Evolutionary conservation across 2,113 vertebrate species (phyloP).

Genomic region (Elaphurus davidianus): DNA sequence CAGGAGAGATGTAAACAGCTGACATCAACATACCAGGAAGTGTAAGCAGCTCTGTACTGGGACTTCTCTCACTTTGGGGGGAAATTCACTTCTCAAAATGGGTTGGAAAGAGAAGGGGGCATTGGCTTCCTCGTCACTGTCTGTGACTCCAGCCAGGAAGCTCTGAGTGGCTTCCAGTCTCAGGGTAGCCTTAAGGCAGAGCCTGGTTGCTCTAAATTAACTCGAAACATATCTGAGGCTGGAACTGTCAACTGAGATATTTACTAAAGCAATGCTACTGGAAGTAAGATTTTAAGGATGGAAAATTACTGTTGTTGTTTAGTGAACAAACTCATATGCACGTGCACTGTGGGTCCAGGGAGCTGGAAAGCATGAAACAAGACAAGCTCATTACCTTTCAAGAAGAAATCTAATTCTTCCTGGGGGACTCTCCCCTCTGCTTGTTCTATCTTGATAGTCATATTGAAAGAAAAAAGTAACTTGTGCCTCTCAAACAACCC

Average conservation of each 20-base stretch:
- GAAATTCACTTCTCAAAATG: background rate
- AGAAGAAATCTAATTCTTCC: conserved; percentile 95
- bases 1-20: background rate
- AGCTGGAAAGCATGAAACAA: background rate
- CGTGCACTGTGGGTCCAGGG: rapidly evolving
- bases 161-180: background rate
- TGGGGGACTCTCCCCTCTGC: conserved; percentile 89
- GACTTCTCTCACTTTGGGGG: background rate
- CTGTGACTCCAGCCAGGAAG: background rate
- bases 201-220: background rate
- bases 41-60: rapidly evolving
- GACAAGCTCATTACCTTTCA: conserved; percentile 87
- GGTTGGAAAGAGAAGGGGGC: background rate
- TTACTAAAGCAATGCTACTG: rapidly evolving
- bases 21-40: rapidly evolving
- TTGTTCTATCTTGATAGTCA: conserved; percentile 96
- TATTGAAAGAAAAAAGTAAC: conserved; percentile 94
- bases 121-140: rapidly evolving
- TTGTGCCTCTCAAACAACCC: conserved; percentile 97
- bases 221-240: background rate
- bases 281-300: background rate
- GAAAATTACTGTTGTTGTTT: background rate
- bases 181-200: background rate
- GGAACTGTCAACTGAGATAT: too few relatives aligned
- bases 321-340: rapidly evolving